These are phyloP conservation scores for Hypsibius dujardini DNA, from an alignment of 1,140 invertebrate species.

Conservation along the genomic window DNA sequence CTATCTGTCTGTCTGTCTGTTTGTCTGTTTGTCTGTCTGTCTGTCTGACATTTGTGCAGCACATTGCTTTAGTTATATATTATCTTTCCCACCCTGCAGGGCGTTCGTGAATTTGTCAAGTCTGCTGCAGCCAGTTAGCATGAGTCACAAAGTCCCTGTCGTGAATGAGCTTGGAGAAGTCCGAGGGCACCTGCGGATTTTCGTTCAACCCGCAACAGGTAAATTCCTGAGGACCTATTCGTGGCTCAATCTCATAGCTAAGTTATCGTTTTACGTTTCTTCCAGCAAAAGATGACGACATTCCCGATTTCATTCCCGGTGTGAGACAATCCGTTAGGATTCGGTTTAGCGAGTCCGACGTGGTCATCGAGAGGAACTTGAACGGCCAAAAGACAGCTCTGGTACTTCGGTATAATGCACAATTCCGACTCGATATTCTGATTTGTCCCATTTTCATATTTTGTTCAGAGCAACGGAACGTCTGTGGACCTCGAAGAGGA, in stretches of 20 bases:
- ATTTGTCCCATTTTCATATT: no score
- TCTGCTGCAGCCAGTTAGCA: constrained; percentile 79
- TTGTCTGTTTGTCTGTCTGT: no score
- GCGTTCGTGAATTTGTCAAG: constrained; percentile 95
- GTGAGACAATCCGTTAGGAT: constrained; percentile 36
- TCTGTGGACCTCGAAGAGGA: no score
- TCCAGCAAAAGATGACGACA: constrained; percentile 31
- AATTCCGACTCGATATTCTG: no score
- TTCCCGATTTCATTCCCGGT: constrained; percentile 22
- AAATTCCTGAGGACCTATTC: constrained; percentile 22
- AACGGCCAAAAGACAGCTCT: no score
- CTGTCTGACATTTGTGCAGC: no score
- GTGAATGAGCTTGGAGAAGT: constrained; percentile 99
- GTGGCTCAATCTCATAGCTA: neutral
- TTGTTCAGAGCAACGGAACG: no score
- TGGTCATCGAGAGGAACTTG: constrained; percentile 26
- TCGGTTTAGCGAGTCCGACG: constrained; percentile 37
- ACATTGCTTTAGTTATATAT: no score
- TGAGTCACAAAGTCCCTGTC: constrained; percentile 92
- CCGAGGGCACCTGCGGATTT: constrained; percentile 79
- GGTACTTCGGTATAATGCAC: no score
- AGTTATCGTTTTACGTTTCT: neutral
- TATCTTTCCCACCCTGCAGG: no score
- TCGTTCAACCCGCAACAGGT: constrained; percentile 76
- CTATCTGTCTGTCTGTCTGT: no score